Conservation (phyloP, 2,797 vertebrate species). For the Scarus forsteni region DNA sequence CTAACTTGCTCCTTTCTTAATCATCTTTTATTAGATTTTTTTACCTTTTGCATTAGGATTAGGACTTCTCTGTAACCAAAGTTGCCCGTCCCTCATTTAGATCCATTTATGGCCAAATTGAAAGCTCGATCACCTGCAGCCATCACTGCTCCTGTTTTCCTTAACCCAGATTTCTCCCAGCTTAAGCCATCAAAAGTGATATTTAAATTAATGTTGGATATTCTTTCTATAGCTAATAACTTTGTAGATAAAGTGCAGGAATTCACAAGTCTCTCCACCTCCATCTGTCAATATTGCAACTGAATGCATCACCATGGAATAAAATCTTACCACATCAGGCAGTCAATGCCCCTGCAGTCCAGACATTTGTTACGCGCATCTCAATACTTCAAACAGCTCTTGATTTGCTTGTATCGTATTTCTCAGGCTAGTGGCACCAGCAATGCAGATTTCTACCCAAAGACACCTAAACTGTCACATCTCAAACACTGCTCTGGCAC, state of each 20-base stretch:
- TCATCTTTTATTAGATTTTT: no score
- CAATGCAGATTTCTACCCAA: slow-evolving; percentile 22
- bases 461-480: slow-evolving; percentile 25
- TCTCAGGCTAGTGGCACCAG: slow-evolving; percentile 38
- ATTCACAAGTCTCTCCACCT: slow-evolving; percentile 66
- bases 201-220: slow-evolving; percentile 3
- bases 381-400: slow-evolving; percentile 23
- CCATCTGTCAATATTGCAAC: slow-evolving; percentile 32
- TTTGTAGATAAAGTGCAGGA: slow-evolving; percentile 84
- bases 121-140: no score
- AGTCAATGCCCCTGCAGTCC: slow-evolving; percentile 42
- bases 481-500: slow-evolving; percentile 56
- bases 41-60: no score
- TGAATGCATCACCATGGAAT: slow-evolving; percentile 47
- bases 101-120: no score
- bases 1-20: no score
- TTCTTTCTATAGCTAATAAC: slow-evolving; percentile 33
- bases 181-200: slow-evolving; percentile 14
- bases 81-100: no score
- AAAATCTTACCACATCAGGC: slow-evolving; percentile 29
- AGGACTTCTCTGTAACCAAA: no score
- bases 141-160: not conserved
- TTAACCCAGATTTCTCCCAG: slow-evolving; percentile 38
- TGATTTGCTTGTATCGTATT: slow-evolving; percentile 18
- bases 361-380: slow-evolving; percentile 24